Percentiles rank a stretch among this genome's conserved stretches.
These are phyloP conservation scores for Orientallactaga bullata DNA, from an alignment of 2,113 vertebrate species.

Conservation along the genomic window DNA sequence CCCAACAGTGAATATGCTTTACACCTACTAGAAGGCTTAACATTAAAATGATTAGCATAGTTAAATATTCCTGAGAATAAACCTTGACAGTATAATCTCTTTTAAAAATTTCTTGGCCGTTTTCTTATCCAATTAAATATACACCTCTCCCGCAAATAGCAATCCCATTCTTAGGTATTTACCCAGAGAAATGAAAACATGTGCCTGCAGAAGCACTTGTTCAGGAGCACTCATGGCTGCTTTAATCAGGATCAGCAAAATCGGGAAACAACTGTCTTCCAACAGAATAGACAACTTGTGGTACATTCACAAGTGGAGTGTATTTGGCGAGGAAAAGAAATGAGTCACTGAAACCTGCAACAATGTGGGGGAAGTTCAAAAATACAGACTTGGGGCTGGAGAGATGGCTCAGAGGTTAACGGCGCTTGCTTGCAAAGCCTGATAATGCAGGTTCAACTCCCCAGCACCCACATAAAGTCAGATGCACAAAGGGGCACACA, in stretches of 20 bases:
- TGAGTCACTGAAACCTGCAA: neutral
- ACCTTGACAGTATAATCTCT: neutral
- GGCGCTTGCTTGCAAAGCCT: too few relatives aligned
- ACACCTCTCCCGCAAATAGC: neutral
- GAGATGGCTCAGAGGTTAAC: too few relatives aligned
- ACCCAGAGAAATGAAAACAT: constrained; percentile 45
- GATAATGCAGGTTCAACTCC: too few relatives aligned
- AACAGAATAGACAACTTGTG: neutral
- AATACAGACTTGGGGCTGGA: too few relatives aligned
- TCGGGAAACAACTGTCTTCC: neutral
- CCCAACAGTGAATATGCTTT: neutral
- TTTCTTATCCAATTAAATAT: neutral
- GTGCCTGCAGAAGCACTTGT: neutral
- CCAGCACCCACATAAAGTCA: too few relatives aligned
- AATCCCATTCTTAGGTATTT: constrained; percentile 9
- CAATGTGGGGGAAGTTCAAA: constrained; percentile 10
- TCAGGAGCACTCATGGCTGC: neutral
- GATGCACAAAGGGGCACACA: too few relatives aligned
- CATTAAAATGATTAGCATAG: neutral
- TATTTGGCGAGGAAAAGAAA: neutral
- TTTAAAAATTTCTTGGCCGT: constrained; percentile 28
- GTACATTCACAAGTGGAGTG: neutral
- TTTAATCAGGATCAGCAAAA: neutral
- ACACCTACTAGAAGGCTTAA: neutral
- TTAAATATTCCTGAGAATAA: constrained; percentile 31